Conservation (phyloP, 2,888 invertebrate species). For the Sialis fuliginosa region DNA sequence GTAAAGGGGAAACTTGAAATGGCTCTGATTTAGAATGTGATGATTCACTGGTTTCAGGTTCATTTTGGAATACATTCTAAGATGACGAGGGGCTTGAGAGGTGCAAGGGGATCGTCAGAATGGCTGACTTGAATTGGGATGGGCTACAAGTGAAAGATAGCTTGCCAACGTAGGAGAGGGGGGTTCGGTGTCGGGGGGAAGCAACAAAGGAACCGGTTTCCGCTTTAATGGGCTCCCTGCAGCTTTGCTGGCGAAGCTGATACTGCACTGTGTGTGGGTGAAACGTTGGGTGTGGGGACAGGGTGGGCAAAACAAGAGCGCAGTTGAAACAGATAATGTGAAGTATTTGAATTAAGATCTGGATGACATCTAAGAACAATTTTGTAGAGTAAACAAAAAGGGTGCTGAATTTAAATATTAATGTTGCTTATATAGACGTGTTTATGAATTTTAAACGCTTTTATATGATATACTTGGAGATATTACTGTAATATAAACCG, state of each 20-base stretch:
- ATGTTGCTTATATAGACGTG: too few species aligned
- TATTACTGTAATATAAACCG: too few species aligned
- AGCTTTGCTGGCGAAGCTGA: neutral
- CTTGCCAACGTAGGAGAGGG: neutral
- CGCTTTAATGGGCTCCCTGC: constrained; percentile 4
- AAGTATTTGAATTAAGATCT: neutral
- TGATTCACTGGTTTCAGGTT: neutral
- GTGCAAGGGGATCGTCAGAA: neutral
- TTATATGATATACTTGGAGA: too few species aligned
- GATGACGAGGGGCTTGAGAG: neutral
- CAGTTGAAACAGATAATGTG: neutral
- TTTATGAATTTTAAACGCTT: too few species aligned
- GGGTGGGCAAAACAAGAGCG: too few species aligned
- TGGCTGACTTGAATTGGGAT: constrained; percentile 6
- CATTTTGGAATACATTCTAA: neutral
- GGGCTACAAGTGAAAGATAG: constrained; percentile 6
- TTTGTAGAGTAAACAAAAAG: neutral
- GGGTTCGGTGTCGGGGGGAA: neutral
- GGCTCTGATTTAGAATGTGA: constrained; percentile 2
- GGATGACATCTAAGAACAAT: neutral
- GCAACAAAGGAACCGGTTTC: constrained; percentile 5
- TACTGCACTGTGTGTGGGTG: neutral
- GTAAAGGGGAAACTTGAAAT: constrained; percentile 14
- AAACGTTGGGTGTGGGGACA: too few species aligned
- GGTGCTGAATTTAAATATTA: too few species aligned